These are phyloP conservation scores for Pseudorhombus dupliciocellatus DNA, from an alignment of 2,113 vertebrate genomes.

Conservation along the genomic window DNA sequence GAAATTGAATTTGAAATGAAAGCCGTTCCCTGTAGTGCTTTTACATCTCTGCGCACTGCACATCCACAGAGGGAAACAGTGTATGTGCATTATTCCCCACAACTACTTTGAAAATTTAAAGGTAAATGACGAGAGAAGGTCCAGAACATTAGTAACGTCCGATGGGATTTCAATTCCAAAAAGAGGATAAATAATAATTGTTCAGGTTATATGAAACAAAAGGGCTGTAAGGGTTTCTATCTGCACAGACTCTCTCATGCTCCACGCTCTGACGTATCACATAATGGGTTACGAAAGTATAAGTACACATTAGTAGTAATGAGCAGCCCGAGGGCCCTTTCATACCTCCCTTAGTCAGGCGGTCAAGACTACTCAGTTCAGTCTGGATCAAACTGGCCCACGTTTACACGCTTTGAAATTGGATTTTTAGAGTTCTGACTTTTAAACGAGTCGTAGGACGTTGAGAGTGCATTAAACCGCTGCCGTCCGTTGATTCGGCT, in stretches of 20 bases:
- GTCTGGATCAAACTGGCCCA: no score
- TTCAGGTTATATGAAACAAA: slow-evolving; percentile 14
- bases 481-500: no score
- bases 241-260: not conserved
- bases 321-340: not conserved
- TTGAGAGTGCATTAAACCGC: no score
- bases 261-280: slow-evolving; percentile 12
- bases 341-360: no score
- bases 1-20: slow-evolving; percentile 12
- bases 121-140: not conserved
- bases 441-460: no score
- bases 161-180: not conserved
- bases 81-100: not conserved
- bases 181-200: not conserved
- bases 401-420: no score
- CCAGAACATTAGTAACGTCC: not conserved
- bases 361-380: no score
- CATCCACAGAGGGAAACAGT: not conserved
- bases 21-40: not conserved
- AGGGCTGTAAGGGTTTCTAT: slow-evolving; percentile 1
- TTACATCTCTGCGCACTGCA: slow-evolving; percentile 4
- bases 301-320: not conserved
- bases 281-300: slow-evolving; percentile 19
- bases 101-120: not conserved
- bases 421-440: no score